These are phyloP conservation scores for Hydropsyche betteni DNA, from an alignment of 2,888 invertebrate genomes.

Conservation along the genomic window DNA sequence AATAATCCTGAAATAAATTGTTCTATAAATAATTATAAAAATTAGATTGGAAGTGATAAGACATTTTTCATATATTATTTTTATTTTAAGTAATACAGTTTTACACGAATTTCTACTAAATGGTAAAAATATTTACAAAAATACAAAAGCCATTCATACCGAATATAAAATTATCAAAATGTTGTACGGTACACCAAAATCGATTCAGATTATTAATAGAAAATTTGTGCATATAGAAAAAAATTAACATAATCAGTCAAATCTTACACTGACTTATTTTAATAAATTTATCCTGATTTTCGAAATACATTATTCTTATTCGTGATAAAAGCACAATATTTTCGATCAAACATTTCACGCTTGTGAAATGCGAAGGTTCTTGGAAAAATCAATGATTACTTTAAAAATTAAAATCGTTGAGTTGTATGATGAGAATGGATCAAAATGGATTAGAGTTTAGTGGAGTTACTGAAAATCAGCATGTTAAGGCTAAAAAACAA, in stretches of 20 bases:
- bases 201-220: constrained; percentile 19
- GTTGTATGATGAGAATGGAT: no score
- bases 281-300: background rate
- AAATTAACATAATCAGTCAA: constrained; percentile 31
- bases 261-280: constrained; percentile 27
- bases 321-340: constrained; percentile 12
- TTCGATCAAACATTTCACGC: constrained; percentile 9
- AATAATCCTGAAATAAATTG: no score
- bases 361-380: no score
- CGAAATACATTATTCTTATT: constrained; percentile 12
- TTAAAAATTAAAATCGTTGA: no score
- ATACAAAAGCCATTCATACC: constrained; percentile 28
- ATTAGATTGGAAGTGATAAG: background rate
- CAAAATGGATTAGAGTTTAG: no score
- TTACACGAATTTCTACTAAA: constrained; percentile 25
- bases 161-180: constrained; percentile 45
- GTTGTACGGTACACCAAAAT: constrained; percentile 22
- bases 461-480: no score
- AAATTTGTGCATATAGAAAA: constrained; percentile 24
- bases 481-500: no score
- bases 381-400: no score
- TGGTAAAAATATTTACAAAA: constrained; percentile 32
- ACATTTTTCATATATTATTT: constrained; percentile 11
- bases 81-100: constrained; percentile 16
- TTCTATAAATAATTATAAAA: no score